Conservation (phyloP, 1,140 invertebrate genomes). For the Lerema accius region DNA sequence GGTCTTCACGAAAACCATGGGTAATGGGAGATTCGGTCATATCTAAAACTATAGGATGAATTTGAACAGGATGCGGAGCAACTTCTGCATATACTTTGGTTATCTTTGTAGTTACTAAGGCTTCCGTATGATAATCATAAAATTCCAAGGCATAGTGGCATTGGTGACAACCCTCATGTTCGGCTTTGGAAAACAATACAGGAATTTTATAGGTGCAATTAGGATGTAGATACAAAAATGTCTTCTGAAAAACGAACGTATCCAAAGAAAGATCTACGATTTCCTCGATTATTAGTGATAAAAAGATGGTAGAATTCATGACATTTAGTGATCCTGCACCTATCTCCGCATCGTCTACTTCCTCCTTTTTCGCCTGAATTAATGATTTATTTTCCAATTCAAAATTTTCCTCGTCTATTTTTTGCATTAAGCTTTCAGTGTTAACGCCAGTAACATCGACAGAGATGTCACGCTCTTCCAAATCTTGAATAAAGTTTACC, state of each 20-base stretch:
- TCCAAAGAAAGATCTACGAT: constrained; percentile 55
- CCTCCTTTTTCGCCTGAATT: constrained; percentile 18
- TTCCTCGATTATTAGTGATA: constrained; percentile 42
- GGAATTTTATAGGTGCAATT: constrained; percentile 43
- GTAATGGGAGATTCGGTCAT: constrained; percentile 51
- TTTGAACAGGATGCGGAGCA: constrained; percentile 56
- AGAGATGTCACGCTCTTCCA: constrained; percentile 36
- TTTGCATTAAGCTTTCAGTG: constrained; percentile 43
- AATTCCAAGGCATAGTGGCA: constrained; percentile 60
- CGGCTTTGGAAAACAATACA: constrained; percentile 57
- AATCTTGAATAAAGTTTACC: constrained; percentile 39
- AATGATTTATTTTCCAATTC: constrained; percentile 37
- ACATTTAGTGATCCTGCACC: not conserved
- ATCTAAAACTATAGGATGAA: constrained; percentile 60
- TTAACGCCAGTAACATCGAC: constrained; percentile 35
- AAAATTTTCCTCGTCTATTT: constrained; percentile 39
- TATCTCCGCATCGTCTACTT: not conserved
- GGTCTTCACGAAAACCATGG: constrained; percentile 56
- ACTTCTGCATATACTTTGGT: constrained; percentile 61
- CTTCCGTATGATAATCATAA: constrained; percentile 45
- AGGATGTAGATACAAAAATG: constrained; percentile 47
- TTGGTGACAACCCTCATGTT: constrained; percentile 62
- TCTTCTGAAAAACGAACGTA: constrained; percentile 57
- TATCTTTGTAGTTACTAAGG: constrained; percentile 49
- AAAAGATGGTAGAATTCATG: not conserved